Evolutionary conservation across 2,113 vertebrate species (phyloP).

Genomic region (Promerops cafer): DNA sequence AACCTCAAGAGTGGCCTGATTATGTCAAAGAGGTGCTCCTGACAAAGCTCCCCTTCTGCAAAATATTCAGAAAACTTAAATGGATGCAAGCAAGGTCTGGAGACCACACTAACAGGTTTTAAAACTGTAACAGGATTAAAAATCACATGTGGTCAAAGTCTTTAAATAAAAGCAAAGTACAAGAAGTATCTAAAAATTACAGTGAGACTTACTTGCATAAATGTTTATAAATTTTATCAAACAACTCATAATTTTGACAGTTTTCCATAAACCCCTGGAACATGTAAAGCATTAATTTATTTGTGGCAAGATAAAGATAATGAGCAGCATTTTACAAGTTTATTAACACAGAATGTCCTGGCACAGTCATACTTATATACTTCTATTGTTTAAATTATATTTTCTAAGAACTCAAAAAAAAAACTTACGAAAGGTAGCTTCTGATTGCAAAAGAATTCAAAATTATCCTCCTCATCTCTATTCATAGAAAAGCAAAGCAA

Average conservation of each 20-base stretch:
- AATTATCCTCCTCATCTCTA: background rate
- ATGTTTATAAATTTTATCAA: slow-evolving; percentile 44
- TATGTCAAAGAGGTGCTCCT: background rate
- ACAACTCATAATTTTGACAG: slow-evolving; percentile 42
- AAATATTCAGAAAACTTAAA: background rate
- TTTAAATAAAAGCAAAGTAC: slow-evolving; percentile 33
- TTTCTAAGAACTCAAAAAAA: background rate
- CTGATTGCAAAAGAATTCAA: background rate
- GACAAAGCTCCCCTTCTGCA: background rate
- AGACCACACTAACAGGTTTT: slow-evolving; percentile 1
- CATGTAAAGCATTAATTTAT: slow-evolving; percentile 13
- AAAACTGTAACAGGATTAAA: background rate
- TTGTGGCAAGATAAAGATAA: slow-evolving; percentile 41
- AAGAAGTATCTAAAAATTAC: slow-evolving; percentile 27
- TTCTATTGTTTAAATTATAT: slow-evolving; percentile 27
- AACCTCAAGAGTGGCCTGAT: background rate
- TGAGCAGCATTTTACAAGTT: slow-evolving; percentile 11
- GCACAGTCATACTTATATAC: background rate
- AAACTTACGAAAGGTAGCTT: background rate
- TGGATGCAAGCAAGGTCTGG: background rate
- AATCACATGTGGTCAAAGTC: background rate
- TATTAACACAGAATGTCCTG: slow-evolving; percentile 28
- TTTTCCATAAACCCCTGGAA: slow-evolving; percentile 39
- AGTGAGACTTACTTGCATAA: slow-evolving; percentile 23
- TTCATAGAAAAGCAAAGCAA: background rate